Evolutionary conservation across 1,140 invertebrate species (phyloP).

Genomic region (Zaprionus tsacasi): DNA sequence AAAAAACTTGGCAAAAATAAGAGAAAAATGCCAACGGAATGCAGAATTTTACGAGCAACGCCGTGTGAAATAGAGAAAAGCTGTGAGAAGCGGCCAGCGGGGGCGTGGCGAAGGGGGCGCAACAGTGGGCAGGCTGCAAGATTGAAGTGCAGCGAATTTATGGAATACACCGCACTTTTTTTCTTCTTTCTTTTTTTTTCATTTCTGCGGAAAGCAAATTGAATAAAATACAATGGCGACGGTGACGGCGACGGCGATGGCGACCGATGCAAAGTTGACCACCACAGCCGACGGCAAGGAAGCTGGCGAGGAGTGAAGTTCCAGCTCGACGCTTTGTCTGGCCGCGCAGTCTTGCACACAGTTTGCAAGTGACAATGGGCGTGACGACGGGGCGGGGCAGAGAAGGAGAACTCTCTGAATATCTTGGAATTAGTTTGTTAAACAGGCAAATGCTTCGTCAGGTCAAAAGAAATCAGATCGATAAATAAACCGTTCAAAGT

Average conservation of each 20-base stretch:
- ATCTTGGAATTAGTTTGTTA: constrained; percentile 23
- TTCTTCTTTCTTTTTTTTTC: constrained; percentile 41
- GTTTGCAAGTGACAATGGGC: constrained; percentile 39
- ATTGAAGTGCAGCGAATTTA: constrained; percentile 82
- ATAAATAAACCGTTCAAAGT: not conserved
- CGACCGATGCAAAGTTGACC: constrained; percentile 25
- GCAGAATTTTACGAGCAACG: constrained; percentile 66
- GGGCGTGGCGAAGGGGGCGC: not conserved
- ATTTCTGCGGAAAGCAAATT: constrained; percentile 64
- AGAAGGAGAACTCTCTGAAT: not conserved
- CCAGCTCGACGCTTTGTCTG: constrained; percentile 29
- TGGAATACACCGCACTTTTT: constrained; percentile 71
- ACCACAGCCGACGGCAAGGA: constrained; percentile 15
- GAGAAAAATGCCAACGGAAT: constrained; percentile 64
- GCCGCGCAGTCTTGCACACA: constrained; percentile 25
- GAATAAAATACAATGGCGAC: constrained; percentile 71
- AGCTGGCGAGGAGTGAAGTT: constrained; percentile 25
- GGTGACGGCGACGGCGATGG: constrained; percentile 4
- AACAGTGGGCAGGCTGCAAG: constrained; percentile 22
- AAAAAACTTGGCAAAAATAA: constrained; percentile 64
- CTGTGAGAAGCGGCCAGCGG: not conserved
- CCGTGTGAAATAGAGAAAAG: constrained; percentile 55
- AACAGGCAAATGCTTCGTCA: constrained; percentile 13
- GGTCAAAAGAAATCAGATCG: not conserved
- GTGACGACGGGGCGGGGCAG: not conserved